Conservation (phyloP, 2,113 vertebrate genomes). For the Lepisosteus osseus region DNA sequence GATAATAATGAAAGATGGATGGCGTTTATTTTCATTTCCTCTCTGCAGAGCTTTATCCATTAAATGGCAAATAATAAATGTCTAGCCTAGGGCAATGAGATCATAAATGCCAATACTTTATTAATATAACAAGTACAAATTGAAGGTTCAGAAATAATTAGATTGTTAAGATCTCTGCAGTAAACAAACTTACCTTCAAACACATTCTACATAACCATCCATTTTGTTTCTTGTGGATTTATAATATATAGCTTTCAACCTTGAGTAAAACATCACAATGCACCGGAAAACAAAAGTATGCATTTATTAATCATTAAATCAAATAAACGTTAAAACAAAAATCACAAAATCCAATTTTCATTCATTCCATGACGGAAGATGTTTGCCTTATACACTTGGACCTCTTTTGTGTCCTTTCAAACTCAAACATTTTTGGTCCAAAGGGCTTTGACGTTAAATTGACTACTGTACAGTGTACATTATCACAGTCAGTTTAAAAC, state of each 20-base stretch:
- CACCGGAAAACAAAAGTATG: too few relatives aligned
- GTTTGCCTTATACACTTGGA: too few relatives aligned
- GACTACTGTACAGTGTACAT: too few relatives aligned
- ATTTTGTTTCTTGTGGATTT: neutral
- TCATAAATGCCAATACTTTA: conserved; percentile 48
- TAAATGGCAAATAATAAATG: conserved; percentile 50
- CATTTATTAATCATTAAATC: too few relatives aligned
- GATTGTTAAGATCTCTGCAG: conserved; percentile 8
- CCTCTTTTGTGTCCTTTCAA: too few relatives aligned
- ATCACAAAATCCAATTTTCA: too few relatives aligned
- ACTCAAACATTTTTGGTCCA: too few relatives aligned
- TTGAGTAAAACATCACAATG: too few relatives aligned
- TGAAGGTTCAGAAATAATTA: conserved; percentile 27
- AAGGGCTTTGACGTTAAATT: too few relatives aligned
- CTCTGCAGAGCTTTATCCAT: conserved; percentile 43
- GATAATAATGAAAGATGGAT: conserved; percentile 60
- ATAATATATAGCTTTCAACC: neutral
- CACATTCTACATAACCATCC: neutral
- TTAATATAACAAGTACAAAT: conserved; percentile 39
- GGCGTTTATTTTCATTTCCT: conserved; percentile 50
- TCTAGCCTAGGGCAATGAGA: conserved; percentile 38
- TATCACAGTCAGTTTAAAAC: too few relatives aligned
- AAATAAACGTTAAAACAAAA: too few relatives aligned
- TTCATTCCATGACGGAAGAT: too few relatives aligned
- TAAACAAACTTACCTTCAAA: neutral